Evolutionary conservation across 2,797 vertebrate genomes (phyloP).

Genomic region (Mormyrops boulengeri): DNA sequence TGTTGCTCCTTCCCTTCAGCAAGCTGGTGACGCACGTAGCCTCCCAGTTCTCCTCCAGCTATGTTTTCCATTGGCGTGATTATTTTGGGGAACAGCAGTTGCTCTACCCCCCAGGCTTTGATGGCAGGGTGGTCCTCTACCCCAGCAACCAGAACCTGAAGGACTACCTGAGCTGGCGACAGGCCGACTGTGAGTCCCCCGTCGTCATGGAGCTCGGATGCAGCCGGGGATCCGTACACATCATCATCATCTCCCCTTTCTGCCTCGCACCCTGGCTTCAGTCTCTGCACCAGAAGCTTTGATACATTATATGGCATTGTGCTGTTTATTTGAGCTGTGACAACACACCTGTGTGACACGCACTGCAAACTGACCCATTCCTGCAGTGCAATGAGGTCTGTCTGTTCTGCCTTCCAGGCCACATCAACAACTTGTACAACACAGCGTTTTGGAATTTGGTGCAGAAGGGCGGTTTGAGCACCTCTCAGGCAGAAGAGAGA

Average conservation of each 20-base stretch:
- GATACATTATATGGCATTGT: neutral
- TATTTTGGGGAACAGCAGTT: constrained; percentile 83
- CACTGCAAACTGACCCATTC: too few species aligned
- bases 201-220: neutral
- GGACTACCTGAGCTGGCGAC: constrained; percentile 96
- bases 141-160: constrained; percentile 84
- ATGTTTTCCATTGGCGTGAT: constrained; percentile 92
- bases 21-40: constrained; percentile 95
- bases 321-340: neutral
- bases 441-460: constrained; percentile 94
- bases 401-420: constrained; percentile 61
- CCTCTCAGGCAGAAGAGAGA: constrained; percentile 75
- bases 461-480: constrained; percentile 77
- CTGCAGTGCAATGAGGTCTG: neutral
- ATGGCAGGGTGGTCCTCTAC: constrained; percentile 89
- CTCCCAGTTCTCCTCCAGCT: constrained; percentile 94
- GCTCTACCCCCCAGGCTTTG: constrained; percentile 87
- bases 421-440: constrained; percentile 95
- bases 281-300: neutral
- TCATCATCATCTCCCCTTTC: neutral
- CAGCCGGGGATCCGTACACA: neutral
- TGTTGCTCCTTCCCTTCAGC: constrained; percentile 54
- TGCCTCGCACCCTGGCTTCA: neutral
- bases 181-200: constrained; percentile 84
- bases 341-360: neutral